Conservation (phyloP, 2,797 vertebrate species). For the Coregonus suidteri region DNA sequence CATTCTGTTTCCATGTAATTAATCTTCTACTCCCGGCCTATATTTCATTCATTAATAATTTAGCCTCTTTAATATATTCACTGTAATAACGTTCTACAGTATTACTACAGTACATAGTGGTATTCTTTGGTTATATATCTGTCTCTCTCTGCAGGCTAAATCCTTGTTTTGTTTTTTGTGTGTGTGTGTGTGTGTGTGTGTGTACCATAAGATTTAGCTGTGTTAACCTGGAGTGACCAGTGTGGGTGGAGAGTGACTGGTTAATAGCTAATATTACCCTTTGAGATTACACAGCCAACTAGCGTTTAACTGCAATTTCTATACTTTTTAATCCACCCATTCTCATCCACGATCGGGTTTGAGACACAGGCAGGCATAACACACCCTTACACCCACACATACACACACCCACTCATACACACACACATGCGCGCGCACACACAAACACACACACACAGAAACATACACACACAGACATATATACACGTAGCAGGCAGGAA, state of each 20-base stretch:
- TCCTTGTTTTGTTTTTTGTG: not conserved
- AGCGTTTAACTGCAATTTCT: not conserved
- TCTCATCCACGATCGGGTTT: no score
- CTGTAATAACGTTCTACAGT: slow-evolving; percentile 21
- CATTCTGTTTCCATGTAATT: not conserved
- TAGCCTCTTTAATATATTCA: slow-evolving; percentile 34
- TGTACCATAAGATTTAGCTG: slow-evolving; percentile 22
- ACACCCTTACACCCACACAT: not conserved
- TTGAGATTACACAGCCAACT: not conserved
- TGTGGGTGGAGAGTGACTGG: slow-evolving; percentile 13
- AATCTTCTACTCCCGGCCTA: slow-evolving; percentile 12
- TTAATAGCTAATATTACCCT: slow-evolving; percentile 7
- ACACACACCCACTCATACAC: not conserved
- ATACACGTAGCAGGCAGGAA: not conserved
- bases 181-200: slow-evolving; percentile 10
- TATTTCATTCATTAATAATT: slow-evolving; percentile 49
- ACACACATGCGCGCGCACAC: not conserved
- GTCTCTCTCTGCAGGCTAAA: slow-evolving; percentile 3
- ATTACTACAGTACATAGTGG: not conserved
- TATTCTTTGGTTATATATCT: not conserved
- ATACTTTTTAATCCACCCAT: not conserved
- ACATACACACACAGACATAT: no score
- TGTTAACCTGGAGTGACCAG: slow-evolving; percentile 16
- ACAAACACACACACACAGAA: not conserved
- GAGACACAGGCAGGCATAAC: no score